A percentile compares a stretch with the other conserved stretches of the same genome.
Evolutionary conservation across 2,113 vertebrate species (phyloP).

Genomic region (Tiliqua scincoides): DNA sequence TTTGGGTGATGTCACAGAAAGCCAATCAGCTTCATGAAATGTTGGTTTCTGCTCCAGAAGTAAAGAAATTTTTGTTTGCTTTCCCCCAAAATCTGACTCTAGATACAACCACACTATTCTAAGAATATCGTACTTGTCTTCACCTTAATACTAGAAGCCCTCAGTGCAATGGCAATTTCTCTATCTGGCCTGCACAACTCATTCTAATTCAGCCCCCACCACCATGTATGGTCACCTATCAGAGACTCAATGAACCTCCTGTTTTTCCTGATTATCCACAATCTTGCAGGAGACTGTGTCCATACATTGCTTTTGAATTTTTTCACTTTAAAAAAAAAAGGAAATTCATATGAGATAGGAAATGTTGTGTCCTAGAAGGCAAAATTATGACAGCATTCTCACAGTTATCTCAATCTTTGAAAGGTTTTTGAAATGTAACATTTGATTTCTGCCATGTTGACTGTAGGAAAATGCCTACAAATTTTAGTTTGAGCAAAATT

Average conservation of each 20-base stretch:
- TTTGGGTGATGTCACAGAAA: background rate
- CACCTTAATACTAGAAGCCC: background rate
- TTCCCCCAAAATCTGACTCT: too few species aligned
- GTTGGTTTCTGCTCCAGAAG: background rate
- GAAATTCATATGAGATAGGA: too few species aligned
- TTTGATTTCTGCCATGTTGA: background rate
- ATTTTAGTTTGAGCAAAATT: background rate
- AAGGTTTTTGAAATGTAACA: too few species aligned
- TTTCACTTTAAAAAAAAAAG: too few species aligned
- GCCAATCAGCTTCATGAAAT: background rate
- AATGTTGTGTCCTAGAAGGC: too few species aligned
- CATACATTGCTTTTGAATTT: too few species aligned
- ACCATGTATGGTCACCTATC: background rate
- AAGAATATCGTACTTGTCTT: too few species aligned
- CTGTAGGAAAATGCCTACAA: background rate
- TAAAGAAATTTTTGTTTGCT: background rate
- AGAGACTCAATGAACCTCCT: background rate
- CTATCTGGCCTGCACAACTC: background rate
- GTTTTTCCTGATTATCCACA: background rate
- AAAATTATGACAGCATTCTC: too few species aligned
- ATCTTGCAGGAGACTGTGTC: too few species aligned
- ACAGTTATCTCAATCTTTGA: too few species aligned
- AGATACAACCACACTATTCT: too few species aligned
- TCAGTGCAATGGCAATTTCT: background rate
- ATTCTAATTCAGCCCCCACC: background rate